Evolutionary conservation across 2,113 vertebrate species (phyloP).

Genomic region (Strigops habroptila): DNA sequence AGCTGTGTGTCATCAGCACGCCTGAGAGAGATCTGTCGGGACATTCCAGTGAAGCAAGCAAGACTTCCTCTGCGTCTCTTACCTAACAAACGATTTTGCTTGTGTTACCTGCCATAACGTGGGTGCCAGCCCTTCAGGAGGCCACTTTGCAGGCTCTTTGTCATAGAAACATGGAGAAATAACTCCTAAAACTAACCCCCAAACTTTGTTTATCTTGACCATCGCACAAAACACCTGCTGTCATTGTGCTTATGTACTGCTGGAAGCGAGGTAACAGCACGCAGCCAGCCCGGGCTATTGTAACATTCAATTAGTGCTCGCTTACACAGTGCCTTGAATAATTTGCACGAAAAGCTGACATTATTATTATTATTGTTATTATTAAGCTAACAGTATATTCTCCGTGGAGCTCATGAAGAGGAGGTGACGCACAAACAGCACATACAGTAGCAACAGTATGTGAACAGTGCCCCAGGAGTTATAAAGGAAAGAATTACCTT

Average conservation of each 20-base stretch:
- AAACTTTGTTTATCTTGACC: not conserved
- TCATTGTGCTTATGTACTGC: not conserved
- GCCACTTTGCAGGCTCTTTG: not conserved
- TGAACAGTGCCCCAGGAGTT: constrained; percentile 51
- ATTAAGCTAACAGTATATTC: constrained; percentile 64
- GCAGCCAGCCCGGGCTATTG: not conserved
- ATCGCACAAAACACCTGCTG: not conserved
- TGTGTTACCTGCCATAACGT: rapidly evolving
- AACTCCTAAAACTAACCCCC: not conserved
- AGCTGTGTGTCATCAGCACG: not conserved
- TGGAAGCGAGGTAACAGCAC: not conserved
- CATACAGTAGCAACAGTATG: constrained; percentile 37
- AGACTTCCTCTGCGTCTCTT: not conserved
- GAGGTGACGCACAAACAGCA: constrained; percentile 53
- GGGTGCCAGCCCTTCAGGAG: not conserved
- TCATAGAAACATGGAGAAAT: not conserved
- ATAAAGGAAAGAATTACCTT: constrained; percentile 50
- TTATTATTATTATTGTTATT: constrained; percentile 56
- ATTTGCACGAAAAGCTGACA: constrained; percentile 36
- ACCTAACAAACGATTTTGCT: not conserved
- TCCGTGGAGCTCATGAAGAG: not conserved
- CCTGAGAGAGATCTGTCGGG: not conserved
- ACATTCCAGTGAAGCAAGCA: not conserved
- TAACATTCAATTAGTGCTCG: constrained; percentile 30
- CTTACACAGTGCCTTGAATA: constrained; percentile 26